Conservation (phyloP, 2,888 invertebrate species). For the Eupithecia pulchellata region DNA sequence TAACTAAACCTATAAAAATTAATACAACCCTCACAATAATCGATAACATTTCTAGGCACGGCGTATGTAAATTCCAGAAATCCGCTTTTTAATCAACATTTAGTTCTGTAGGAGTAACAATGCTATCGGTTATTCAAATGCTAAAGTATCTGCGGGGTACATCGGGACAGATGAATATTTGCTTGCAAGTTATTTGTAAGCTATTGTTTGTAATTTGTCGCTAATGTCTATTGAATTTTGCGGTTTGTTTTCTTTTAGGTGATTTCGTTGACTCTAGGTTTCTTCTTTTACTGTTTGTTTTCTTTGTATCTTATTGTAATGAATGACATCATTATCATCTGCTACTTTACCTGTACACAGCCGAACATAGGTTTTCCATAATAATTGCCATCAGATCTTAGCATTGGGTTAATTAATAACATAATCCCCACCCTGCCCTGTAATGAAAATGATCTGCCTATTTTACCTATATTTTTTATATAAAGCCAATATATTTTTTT, state of each 20-base stretch:
- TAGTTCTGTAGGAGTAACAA: slow-evolving; percentile 69
- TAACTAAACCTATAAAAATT: slow-evolving; percentile 41
- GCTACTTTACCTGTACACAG: neutral
- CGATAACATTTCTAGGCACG: slow-evolving; percentile 73
- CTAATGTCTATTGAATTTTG: slow-evolving; percentile 46
- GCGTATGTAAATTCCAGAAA: slow-evolving; percentile 78
- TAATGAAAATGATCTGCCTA: neutral
- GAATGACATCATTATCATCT: neutral
- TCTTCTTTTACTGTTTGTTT: neutral
- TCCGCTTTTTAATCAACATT: slow-evolving; percentile 80
- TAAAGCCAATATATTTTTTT: no score
- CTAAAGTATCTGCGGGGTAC: slow-evolving; percentile 67
- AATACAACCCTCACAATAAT: slow-evolving; percentile 54
- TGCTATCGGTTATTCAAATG: slow-evolving; percentile 81
- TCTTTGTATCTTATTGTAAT: neutral
- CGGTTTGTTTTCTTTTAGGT: slow-evolving; percentile 10
- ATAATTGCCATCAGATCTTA: neutral
- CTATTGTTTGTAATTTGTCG: slow-evolving; percentile 76
- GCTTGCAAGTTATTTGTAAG: slow-evolving; percentile 52
- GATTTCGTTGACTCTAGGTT: neutral
- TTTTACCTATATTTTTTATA: neutral
- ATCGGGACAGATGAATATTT: slow-evolving; percentile 79
- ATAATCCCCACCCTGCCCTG: neutral
- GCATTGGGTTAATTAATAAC: neutral
- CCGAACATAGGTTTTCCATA: neutral